phyloP scores from a whole-genome alignment of 2,113 vertebrate species.

The Istiophorus platypterus region DNA sequence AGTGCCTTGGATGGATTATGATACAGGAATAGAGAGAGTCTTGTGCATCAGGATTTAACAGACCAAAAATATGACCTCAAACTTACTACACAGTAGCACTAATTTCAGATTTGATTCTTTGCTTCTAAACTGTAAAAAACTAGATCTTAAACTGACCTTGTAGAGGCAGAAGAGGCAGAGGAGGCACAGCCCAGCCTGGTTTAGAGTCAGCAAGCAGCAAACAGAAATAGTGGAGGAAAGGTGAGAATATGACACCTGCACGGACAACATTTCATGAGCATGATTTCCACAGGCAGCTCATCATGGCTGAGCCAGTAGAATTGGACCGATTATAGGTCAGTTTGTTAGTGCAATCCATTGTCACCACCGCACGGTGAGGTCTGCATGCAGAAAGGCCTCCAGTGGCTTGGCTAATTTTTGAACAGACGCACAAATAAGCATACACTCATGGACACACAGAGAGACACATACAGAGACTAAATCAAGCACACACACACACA shows the following conservation, averaged over 20 bases:
- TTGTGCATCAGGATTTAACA: conserved; percentile 20
- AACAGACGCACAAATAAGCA: conserved; percentile 20
- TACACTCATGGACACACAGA: conserved; percentile 14
- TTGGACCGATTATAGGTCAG: conserved; percentile 42
- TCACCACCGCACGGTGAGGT: conserved; percentile 33
- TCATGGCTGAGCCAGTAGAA: conserved; percentile 28
- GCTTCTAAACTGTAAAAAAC: conserved; percentile 1
- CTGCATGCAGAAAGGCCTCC: conserved; percentile 24
- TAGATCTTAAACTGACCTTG: conserved; percentile 6
- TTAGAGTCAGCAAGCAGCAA: conserved; percentile 25
- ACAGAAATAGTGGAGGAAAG: conserved; percentile 21
- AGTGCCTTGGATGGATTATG: conserved; percentile 27
- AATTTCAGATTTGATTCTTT: conserved; percentile 30
- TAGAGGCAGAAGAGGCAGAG: conserved; percentile 8
- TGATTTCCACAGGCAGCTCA: conserved; percentile 34
- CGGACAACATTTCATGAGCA: conserved; percentile 22
- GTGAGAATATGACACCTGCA: conserved; percentile 35
- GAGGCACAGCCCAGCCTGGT: conserved; percentile 11
- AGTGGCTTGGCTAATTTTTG: conserved; percentile 49
- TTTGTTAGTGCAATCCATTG: conserved; percentile 31
- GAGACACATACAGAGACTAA: conserved; percentile 32
- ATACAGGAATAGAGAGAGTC: conserved; percentile 1
- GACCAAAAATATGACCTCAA: conserved; percentile 27
- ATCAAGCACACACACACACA: conserved; percentile 4
- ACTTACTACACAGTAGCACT: conserved; percentile 4